Evolutionary conservation across 37 sponge, comb jelly and placozoan genomes (phyloP).

Genomic region (Bolinopsis microptera): DNA sequence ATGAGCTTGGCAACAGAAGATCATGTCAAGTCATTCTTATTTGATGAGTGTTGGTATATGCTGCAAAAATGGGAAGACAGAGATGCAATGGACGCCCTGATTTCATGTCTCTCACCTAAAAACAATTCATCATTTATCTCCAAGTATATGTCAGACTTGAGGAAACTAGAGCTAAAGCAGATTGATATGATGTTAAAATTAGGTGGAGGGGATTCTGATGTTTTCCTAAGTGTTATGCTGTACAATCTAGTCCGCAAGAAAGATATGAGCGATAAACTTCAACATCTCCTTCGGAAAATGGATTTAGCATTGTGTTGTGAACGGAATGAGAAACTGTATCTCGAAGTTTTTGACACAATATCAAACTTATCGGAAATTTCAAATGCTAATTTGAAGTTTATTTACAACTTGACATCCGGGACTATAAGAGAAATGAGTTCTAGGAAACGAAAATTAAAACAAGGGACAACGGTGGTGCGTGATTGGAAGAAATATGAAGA

Average conservation of each 20-base stretch:
- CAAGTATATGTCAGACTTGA: neutral
- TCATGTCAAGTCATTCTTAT: neutral
- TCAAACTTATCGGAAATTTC: neutral
- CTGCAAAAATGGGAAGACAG: neutral
- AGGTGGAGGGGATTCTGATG: neutral
- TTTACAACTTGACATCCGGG: neutral
- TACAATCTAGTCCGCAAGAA: neutral
- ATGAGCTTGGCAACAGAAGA: neutral
- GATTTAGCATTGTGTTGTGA: neutral
- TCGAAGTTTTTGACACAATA: neutral
- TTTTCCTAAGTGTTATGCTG: neutral
- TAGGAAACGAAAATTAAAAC: neutral
- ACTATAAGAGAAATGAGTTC: neutral
- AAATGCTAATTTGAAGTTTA: neutral
- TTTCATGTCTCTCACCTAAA: neutral
- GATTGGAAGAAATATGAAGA: neutral
- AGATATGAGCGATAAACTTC: neutral
- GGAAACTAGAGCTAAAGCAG: neutral
- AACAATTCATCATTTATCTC: neutral
- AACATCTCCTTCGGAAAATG: neutral
- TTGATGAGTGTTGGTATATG: neutral
- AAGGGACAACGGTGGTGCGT: neutral
- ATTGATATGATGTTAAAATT: neutral
- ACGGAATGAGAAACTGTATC: neutral
- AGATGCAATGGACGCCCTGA: neutral